Evolutionary conservation across 2,113 vertebrate genomes (phyloP), one percentile per base, ranked within the genome.

Genomic region (Passer domesticus): DNA sequence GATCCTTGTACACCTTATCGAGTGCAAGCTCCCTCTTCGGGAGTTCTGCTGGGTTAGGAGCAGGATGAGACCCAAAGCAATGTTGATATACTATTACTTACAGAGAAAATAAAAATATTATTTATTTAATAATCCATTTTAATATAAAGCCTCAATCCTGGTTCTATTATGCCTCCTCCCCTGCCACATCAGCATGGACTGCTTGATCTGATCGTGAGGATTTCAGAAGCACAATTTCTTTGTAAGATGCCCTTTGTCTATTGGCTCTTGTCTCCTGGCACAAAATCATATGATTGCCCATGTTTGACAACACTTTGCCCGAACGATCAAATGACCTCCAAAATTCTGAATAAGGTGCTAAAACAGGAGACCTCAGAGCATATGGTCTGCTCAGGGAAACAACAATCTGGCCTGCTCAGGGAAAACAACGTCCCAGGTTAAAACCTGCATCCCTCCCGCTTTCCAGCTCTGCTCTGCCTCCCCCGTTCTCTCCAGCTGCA

Each of bases 171-270:
- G 22, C 52, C 35, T 70, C 31, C 69, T 70, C 16, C 39, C 23
- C 33, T 1, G 1, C n/a, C 62, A 35, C 81, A 84, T 60, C 59
- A 67, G 30, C 35, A 11, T 39, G 43, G 44, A 53, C 79, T 13
- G 3, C 49, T 94, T 31, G 44, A 55, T 39, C 49, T 49, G 64
- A 27, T 46, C 46, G 6, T 56, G 30, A 33, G 18, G 52, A 19
- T 95, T 95, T 90, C 4, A 30, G 73, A 91, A 89, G 77, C 21
- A 3, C 24, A 5, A 43, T 87, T 92, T 94, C 92, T 77, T 92
- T 84, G n/a, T 85, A 47, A 89, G 74, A 83, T 84, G 83, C 90
- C 90, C 69, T 91, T 95, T 93, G 94, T 94, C 90, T 90, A 92
- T 96, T 93, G 88, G 85, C 49, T 96, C 85, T 64, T 68, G 56